Conservation (phyloP, 2,797 vertebrate species). For the Merluccius polli region DNA sequence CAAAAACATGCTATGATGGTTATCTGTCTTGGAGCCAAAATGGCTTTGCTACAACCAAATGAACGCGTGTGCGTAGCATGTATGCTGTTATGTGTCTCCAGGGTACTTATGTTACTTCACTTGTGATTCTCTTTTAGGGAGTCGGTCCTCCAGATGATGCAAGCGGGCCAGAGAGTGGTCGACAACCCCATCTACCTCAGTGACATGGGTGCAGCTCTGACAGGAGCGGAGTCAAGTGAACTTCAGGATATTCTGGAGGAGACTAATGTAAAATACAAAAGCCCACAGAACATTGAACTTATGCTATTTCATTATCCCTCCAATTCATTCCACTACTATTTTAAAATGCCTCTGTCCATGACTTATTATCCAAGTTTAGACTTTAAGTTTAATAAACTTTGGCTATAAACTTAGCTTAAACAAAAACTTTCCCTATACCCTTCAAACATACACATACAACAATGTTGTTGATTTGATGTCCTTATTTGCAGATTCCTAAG, state of each 20-base stretch:
- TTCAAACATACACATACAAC: neutral
- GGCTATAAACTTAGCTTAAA: too few species aligned
- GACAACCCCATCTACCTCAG: constrained; percentile 98
- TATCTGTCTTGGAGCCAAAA: too few species aligned
- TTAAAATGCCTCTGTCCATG: neutral
- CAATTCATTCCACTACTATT: neutral
- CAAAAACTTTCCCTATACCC: neutral
- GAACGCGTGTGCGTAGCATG: neutral
- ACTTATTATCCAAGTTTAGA: too few species aligned
- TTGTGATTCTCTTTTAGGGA: constrained; percentile 71
- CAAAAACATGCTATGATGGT: too few species aligned
- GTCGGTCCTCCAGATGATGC: constrained; percentile 99
- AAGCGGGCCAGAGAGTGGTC: constrained; percentile 94
- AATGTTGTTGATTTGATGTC: neutral
- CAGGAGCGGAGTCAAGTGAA: constrained; percentile 91
- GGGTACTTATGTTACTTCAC: neutral
- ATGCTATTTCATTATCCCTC: neutral
- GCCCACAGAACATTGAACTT: too few species aligned
- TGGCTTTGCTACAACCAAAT: too few species aligned
- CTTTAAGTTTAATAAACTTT: too few species aligned
- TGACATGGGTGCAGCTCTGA: constrained; percentile 96
- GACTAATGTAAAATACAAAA: constrained; percentile 73
- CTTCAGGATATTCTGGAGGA: constrained; percentile 96
- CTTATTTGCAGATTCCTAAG: constrained; percentile 84
- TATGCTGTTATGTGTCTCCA: neutral